Conservation (phyloP, 1,140 invertebrate genomes). For the Drosophila ercepeae region DNA sequence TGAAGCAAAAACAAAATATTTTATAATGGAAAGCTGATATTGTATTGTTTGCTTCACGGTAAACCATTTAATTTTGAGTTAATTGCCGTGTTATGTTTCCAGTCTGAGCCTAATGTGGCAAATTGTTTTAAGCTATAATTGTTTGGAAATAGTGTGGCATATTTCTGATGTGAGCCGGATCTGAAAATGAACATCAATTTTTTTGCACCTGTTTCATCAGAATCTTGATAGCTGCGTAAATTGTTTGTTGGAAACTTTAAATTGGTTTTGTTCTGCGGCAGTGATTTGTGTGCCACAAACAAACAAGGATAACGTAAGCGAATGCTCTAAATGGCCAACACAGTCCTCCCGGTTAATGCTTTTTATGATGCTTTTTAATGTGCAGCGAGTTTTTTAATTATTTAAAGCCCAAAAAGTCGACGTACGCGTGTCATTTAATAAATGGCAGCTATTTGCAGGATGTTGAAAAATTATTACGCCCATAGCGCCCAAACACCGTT, state of each 20-base stretch:
- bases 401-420: conserved; percentile 27
- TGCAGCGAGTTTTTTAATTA: conserved; percentile 45
- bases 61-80: background rate
- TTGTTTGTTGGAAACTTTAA: conserved; percentile 51
- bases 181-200: background rate
- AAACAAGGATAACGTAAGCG: conserved; percentile 3
- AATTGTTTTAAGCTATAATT: background rate
- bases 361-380: conserved; percentile 39
- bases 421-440: conserved; percentile 54
- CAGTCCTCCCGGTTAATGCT: conserved; percentile 30
- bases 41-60: background rate
- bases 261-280: conserved; percentile 44
- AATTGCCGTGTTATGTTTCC: conserved; percentile 7
- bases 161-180: conserved; percentile 3
- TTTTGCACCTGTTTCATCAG: conserved; percentile 45
- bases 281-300: conserved; percentile 49
- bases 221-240: conserved; percentile 49
- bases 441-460: conserved; percentile 51
- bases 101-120: conserved; percentile 2
- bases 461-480: conserved; percentile 32
- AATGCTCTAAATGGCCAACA: conserved; percentile 11
- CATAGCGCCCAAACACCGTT: conserved; percentile 19
- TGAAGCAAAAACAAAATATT: background rate
- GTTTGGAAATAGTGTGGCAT: background rate
- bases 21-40: background rate